Evolutionary conservation across 2,113 vertebrate genomes (phyloP), one percentile per base, ranked within the genome.

Genomic region (Forbesichthys agassizii): DNA sequence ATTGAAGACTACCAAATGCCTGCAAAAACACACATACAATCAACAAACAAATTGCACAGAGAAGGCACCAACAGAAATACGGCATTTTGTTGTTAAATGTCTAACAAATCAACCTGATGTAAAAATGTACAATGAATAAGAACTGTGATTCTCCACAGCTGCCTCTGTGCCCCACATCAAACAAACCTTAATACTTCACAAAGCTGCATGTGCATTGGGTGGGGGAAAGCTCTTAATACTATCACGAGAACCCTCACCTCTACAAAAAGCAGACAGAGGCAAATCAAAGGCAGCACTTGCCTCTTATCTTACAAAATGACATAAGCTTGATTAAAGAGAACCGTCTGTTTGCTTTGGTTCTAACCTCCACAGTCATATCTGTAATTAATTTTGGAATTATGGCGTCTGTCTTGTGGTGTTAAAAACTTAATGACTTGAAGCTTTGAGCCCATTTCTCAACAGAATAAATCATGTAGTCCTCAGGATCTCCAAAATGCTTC

Each of bases 261-360:
- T 78, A 75, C 74, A 63, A 75, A 84, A 84, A 67, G 81, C 75
- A 86, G 68, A 79, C 73, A 75, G 76, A 51, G 63, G 70, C 70
- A 82, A 88, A 87, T 91, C 85, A 87, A 86, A 92, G 86, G 59
- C 64, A 74, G 16, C 13, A 47, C 83, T 78, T 76, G 64, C 76
- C 78, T 88, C 76, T 88, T 88, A 90, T 90, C 82, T 74, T 70
- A 73, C 80, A 74, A 77, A 82, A 88, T 76, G 75, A 66, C 83
- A 80, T 81, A 83, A 66, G 16, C 66, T 79, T 90, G 89, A 93
- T 92, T 93, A 92, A 83, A 92, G 92, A 87, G 82, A 80, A 76
- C 67, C 58, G 62, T 46, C 36, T 11, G 14, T 11, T n/a, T 78
- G 67, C 84, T 82, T 75, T 76, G 79, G 77, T 85, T 80, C 84